Conservation (phyloP, 2,113 vertebrate species). For the Cheirogaleus medius region DNA sequence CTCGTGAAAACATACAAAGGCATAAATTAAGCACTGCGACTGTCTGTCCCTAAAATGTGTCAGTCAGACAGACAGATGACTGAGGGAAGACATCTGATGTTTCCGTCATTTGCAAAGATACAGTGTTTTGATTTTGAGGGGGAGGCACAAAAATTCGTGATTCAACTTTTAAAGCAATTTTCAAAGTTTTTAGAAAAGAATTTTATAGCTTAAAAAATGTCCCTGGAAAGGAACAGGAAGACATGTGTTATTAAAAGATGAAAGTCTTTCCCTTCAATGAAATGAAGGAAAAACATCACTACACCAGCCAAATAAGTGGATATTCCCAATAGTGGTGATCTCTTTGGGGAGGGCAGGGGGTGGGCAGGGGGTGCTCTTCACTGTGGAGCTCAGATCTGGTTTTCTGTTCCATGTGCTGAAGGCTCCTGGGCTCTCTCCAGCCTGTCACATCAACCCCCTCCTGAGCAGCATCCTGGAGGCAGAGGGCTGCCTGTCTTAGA, state of each 20-base stretch:
- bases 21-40: conserved; percentile 64
- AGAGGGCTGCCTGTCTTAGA: background rate
- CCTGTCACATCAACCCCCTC: background rate
- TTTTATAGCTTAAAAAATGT: conserved; percentile 54
- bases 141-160: conserved; percentile 59
- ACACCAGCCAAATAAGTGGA: too few species aligned
- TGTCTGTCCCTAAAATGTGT: conserved; percentile 67
- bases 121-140: conserved; percentile 73
- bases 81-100: conserved; percentile 79
- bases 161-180: conserved; percentile 64
- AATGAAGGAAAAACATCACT: background rate
- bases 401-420: background rate
- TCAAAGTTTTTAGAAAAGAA: background rate
- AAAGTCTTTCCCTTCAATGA: background rate
- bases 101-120: conserved; percentile 70
- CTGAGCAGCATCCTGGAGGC: background rate
- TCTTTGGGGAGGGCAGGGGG: fast-evolving
- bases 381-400: background rate
- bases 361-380: background rate
- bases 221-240: conserved; percentile 33
- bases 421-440: background rate
- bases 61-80: conserved; percentile 81
- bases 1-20: background rate
- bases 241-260: background rate
- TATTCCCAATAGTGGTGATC: background rate